Base-by-base conservation (phyloP, 2,888 invertebrate genomes). In the Abscondita cerata region DNA sequence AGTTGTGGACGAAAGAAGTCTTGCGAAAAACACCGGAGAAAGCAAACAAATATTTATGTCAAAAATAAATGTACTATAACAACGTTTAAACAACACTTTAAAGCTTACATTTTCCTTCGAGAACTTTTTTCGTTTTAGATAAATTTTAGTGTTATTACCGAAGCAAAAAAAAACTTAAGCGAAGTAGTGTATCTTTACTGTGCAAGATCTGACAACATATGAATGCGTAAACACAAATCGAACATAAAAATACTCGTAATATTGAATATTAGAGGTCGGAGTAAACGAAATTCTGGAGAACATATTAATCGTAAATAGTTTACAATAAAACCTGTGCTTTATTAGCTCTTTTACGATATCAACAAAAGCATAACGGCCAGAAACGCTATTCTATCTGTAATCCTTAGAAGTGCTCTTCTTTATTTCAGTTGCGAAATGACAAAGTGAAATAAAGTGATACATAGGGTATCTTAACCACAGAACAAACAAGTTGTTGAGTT, bases 241-340 rank as follows among this genome's bases (percentile, higher is more conserved):
- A 12, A 31, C 20, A 25, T 53, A 41, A 59, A 59, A 53, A 54
- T 9, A 25, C 19, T 20, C 41, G 40, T 50, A 59, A 54, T 38
- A 16, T 46, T 50, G 31, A 16, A 25, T 31, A 20, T 59, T 53
- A 50, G 36, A 50, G 44, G 31, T 44, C 41, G 11, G 33, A 31
- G 36, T 55, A 55, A 20, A 44, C 38, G 12, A 44, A 51, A 41
- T 33, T 55, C 44, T 50, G 54, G 40, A 54, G 51, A 38, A 50
- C 55, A 60, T 61, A 56, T 61, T 61, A 61, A 61, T 61, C 61
- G 56, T 61, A 56, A 61, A 61, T 56, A 61, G 51, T 61, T 61
- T 61, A 56, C 54, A 60, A 60, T 60, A 60, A 60, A 60, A 60
- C 46, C 40, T 54, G 62, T 48, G 62, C 58, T 58, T 62, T 62